Evolutionary conservation across 2,888 invertebrate genomes (phyloP).

Genomic region (Cotesia congregata): DNA sequence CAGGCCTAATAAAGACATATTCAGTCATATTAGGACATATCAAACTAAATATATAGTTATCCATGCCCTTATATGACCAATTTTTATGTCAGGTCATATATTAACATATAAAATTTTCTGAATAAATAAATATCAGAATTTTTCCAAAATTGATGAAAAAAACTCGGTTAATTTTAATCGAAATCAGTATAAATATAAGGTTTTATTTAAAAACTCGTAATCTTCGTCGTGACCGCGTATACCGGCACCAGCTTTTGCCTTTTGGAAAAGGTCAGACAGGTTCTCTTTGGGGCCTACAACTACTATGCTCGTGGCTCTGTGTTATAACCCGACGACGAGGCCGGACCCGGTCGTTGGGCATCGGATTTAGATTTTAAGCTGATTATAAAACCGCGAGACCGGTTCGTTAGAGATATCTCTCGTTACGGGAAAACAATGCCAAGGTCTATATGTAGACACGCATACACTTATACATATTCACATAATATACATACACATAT

Average conservation of each 20-base stretch:
- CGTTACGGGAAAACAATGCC: conserved; percentile 29
- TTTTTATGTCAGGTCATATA: no score
- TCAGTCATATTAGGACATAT: no score
- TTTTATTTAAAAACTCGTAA: background rate
- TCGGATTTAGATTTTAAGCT: conserved; percentile 58
- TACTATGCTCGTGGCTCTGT: conserved; percentile 9
- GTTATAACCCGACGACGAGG: conserved; percentile 26
- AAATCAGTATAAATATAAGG: background rate
- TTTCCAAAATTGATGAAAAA: background rate
- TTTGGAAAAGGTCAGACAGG: conserved; percentile 55
- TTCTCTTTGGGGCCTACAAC: conserved; percentile 44
- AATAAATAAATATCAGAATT: background rate
- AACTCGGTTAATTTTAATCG: conserved; percentile 18
- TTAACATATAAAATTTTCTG: no score
- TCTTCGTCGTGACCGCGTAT: conserved; percentile 5
- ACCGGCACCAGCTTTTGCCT: conserved; percentile 44
- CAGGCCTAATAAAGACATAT: no score
- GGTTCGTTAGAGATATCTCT: conserved; percentile 58
- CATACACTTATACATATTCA: background rate
- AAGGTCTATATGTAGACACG: background rate
- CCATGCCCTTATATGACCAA: no score
- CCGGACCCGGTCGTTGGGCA: conserved; percentile 38
- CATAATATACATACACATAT: background rate
- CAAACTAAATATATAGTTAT: no score
- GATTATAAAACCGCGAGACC: conserved; percentile 56